Base-by-base conservation (phyloP, 2,888 invertebrate species). In the Lasioglossum villosulum region DNA sequence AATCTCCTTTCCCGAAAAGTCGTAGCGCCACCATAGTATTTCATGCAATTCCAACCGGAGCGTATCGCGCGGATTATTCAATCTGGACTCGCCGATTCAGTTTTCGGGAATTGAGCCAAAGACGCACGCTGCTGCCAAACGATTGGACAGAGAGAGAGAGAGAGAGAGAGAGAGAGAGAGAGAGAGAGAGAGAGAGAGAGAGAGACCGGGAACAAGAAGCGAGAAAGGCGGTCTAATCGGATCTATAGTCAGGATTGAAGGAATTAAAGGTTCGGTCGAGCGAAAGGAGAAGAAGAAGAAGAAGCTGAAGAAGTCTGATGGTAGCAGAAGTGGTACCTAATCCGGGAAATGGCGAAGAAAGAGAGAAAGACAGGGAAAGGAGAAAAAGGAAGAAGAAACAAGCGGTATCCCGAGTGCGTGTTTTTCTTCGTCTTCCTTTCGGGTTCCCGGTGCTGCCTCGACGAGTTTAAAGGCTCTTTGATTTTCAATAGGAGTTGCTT, bases 401-500 rank as follows among this genome's bases (percentile, higher is more conserved):
- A 79, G 75, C 68, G 39, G 16, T 34, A n/a, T 34, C 39, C 30
- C 45, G 19, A 52, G 52, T 45, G 56, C 71, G 70, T 84, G 78
- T 83, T 63, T 73, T 72, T 52, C 80, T 52, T 52, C 27, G 19
- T 77, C 74, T 48, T 16, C 76, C 59, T n/a, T 37, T 52, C 37
- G 23, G 63, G 45, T n/a, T 30, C 45, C 45, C 42, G 5, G 30
- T 45, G 63, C 16, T 37, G 75, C 12, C 45, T 68, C 56, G 85
- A 63, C 68, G 76, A 78, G 79, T 70, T 75, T 78, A 72, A 73
- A 63, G 74, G 75, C 75, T 78, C 86, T 86, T 86, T 86, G 86
- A 85, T 86, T 86, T 85, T 85, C 80, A 74, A 76, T 80, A 80
- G 86, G 76, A 84, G 78, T 68, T 63, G 42, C 75, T 75, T 63